Percentiles rank a stretch among this genome's conserved stretches.
Conservation (phyloP, 2,113 vertebrate genomes). For the Mixornis gularis region DNA sequence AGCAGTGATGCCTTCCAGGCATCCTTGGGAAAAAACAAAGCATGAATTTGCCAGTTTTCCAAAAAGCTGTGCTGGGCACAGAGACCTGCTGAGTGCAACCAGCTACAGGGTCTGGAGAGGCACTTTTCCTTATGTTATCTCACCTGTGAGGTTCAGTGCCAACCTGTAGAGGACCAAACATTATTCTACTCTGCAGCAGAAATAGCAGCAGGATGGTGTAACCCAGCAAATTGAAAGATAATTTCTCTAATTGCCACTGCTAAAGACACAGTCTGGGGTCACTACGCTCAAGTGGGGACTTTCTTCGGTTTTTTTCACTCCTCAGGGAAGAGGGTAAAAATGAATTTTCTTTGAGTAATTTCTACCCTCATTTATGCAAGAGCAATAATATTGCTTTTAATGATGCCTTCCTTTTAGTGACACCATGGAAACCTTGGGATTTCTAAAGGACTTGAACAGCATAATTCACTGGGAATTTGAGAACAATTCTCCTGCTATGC, state of each 20-base stretch:
- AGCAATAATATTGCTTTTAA: background rate
- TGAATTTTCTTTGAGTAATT: background rate
- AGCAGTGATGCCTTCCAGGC: background rate
- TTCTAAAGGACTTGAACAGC: background rate
- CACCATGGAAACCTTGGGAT: background rate
- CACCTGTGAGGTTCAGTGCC: background rate
- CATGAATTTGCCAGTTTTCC: background rate
- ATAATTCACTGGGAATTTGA: background rate
- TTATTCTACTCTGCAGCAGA: background rate
- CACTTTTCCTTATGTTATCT: background rate
- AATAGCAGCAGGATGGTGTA: background rate
- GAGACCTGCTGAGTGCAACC: background rate
- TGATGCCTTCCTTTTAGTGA: background rate
- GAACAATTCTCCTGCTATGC: background rate
- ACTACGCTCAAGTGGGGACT: background rate
- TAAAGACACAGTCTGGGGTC: background rate
- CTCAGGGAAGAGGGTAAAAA: background rate
- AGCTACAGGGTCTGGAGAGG: rapidly evolving
- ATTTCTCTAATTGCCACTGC: background rate
- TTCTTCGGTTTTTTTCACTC: background rate
- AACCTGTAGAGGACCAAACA: background rate
- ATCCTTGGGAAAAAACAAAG: background rate
- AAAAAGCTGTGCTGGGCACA: background rate
- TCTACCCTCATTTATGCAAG: background rate
- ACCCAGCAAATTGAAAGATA: background rate